These are phyloP conservation scores for Coregonus clupeaformis DNA, from an alignment of 2,113 vertebrate species.

Conservation along the genomic window DNA sequence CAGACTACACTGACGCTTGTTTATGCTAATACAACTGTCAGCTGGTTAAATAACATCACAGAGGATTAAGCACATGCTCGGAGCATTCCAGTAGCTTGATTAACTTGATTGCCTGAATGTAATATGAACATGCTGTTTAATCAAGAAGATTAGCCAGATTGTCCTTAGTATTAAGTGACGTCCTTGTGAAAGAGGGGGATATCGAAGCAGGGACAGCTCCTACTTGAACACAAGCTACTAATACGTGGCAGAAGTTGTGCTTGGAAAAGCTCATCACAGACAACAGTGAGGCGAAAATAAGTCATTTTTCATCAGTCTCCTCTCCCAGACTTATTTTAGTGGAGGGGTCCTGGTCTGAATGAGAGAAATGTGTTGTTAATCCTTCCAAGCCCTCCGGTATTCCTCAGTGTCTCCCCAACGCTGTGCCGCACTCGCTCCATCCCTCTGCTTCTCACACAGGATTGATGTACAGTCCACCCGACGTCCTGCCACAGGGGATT, in stretches of 20 bases:
- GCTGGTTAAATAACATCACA: too few species aligned
- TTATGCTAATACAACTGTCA: too few species aligned
- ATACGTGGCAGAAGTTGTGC: not conserved
- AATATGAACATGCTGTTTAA: not conserved
- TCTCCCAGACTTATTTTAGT: not conserved
- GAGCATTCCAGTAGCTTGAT: not conserved
- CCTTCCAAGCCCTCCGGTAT: not conserved
- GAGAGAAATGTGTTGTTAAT: not conserved
- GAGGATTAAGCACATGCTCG: not conserved
- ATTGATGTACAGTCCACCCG: not conserved
- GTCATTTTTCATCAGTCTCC: not conserved
- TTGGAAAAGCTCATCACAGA: not conserved
- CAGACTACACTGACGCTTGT: not conserved
- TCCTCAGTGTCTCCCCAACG: not conserved
- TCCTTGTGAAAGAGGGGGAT: not conserved
- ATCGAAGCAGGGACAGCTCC: not conserved
- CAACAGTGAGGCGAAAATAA: too few species aligned
- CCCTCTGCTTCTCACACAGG: not conserved
- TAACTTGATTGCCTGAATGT: not conserved
- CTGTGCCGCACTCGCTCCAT: slow-evolving; percentile 4
- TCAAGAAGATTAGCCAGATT: not conserved
- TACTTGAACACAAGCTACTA: not conserved
- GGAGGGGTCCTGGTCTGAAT: not conserved
- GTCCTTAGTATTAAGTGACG: not conserved
- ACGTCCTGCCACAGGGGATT: not conserved